Evolutionary conservation across 2,113 vertebrate genomes (phyloP), one percentile per base, ranked within the genome.

Genomic region (Uropsilus gracilis): DNA sequence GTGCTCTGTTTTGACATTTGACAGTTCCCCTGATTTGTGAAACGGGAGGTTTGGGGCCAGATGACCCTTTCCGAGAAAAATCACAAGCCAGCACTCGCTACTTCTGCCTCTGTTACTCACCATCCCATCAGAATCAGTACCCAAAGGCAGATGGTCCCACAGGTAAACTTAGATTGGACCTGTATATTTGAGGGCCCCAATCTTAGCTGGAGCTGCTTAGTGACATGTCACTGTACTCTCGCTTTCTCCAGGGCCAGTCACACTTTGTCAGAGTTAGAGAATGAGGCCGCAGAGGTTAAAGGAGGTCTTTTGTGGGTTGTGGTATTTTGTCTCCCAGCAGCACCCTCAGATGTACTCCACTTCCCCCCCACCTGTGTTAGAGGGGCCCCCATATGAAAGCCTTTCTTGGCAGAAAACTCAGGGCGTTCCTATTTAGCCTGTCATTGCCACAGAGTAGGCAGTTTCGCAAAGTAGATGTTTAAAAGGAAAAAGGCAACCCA

Each of bases 341-440:
- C 2, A 1, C 72, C 16, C 37, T 26, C 9, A 3, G 34, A 6
- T 44, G 26, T 3, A 8, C 8, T 30, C 50, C 50, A 20, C 50
- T 18, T 20, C 20, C 53, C 7, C 7, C 2, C 17, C 6, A n/a
- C 5, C 13, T 0, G 4, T n/a, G 1, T 3, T 7, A 3, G 61
- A 32, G 76, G 87, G 66, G 72, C 20, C 37, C 34, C 24, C n/a
- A 42, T 37, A 3, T 10, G 57, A 34, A 61, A 64, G 17, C 34
- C 6, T 57, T 39, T 86, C 10, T 34, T 34, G n/a, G 20, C 84
- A 69, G n/a, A 46, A 53, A 94, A 64, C 9, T 64, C 18, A 26
- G 3, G 2, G 42, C 22, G 16, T 46, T 34, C 53, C 39, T 66
- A 20, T 69, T 82, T 22, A 57, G 61, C 90, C 76, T 48, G 9